A percentile compares a stretch with the other conserved stretches of the same genome.
Conservation (phyloP, 2,888 invertebrate genomes). For the Sceliomorpha sp. region DNA sequence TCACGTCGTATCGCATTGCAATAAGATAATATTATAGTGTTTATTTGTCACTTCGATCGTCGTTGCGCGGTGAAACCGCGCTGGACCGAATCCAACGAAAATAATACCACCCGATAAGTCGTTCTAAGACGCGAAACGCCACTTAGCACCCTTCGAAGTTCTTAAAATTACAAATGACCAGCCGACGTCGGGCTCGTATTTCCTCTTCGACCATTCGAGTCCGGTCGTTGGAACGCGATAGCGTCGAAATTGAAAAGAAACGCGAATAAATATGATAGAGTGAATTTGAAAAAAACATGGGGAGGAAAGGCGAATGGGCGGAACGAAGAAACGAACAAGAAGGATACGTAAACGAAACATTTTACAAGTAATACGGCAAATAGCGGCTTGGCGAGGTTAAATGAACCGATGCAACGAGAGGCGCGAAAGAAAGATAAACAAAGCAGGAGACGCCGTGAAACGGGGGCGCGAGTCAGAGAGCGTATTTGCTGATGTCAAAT, state of each 20-base stretch:
- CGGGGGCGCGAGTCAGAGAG: slow-evolving; percentile 57
- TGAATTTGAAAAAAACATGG: slow-evolving; percentile 33
- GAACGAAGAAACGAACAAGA: slow-evolving; percentile 34
- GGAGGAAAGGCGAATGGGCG: slow-evolving; percentile 18
- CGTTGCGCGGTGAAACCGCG: slow-evolving; percentile 2
- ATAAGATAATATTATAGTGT: neutral
- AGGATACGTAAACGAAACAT: slow-evolving; percentile 68
- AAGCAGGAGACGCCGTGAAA: slow-evolving; percentile 61
- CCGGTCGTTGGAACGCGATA: slow-evolving; percentile 24
- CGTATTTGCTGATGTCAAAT: slow-evolving; percentile 76
- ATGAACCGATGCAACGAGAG: slow-evolving; percentile 71
- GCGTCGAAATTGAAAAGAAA: slow-evolving; percentile 25
- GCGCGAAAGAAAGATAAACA: slow-evolving; percentile 72
- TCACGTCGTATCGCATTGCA: neutral
- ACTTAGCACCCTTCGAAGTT: slow-evolving; percentile 37
- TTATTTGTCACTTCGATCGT: slow-evolving; percentile 4
- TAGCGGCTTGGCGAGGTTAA: slow-evolving; percentile 67
- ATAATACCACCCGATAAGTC: slow-evolving; percentile 23
- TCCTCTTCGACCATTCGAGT: too few species aligned
- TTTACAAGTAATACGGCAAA: slow-evolving; percentile 73
- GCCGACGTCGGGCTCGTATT: slow-evolving; percentile 37
- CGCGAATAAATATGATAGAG: slow-evolving; percentile 37
- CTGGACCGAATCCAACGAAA: slow-evolving; percentile 20
- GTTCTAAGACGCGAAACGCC: slow-evolving; percentile 19
- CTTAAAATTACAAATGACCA: slow-evolving; percentile 50